Conservation (phyloP, 2,888 invertebrate genomes). For the Pyrrhia umbra region DNA sequence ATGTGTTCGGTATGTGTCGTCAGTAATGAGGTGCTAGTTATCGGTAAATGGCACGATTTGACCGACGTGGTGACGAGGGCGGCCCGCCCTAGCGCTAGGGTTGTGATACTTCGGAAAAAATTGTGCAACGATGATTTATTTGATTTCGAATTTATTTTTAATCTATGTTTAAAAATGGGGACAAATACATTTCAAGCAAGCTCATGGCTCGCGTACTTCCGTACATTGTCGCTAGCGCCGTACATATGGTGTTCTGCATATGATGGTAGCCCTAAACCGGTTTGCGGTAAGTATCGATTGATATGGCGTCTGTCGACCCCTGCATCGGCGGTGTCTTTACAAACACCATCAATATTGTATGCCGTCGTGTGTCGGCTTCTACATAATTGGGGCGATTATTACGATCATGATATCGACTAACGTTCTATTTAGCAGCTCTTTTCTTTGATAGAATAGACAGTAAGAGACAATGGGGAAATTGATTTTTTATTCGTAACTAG, state of each 20-base stretch:
- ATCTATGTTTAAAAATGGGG: too few species aligned
- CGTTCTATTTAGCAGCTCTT: too few species aligned
- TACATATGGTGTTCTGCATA: background rate
- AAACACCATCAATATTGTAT: constrained; percentile 18
- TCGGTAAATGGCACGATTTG: constrained; percentile 8
- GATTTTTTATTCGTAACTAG: too few species aligned
- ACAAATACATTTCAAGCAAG: too few species aligned
- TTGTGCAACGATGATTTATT: background rate
- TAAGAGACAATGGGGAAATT: too few species aligned
- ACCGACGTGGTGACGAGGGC: constrained; percentile 3
- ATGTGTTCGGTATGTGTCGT: constrained; percentile 26
- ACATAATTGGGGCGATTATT: background rate
- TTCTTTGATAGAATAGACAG: too few species aligned
- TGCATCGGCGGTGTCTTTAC: constrained; percentile 24
- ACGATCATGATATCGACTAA: background rate
- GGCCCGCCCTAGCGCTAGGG: background rate
- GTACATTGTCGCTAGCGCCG: too few species aligned
- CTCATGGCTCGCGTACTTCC: too few species aligned
- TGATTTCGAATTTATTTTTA: background rate
- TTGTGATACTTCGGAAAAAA: background rate
- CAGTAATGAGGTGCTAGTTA: constrained; percentile 7
- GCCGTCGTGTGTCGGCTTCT: background rate
- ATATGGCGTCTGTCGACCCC: background rate
- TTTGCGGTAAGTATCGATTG: constrained; percentile 38
- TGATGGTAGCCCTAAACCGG: background rate